Evolutionary conservation across 2,888 invertebrate genomes (phyloP).

Genomic region (Orthosia gracilis): DNA sequence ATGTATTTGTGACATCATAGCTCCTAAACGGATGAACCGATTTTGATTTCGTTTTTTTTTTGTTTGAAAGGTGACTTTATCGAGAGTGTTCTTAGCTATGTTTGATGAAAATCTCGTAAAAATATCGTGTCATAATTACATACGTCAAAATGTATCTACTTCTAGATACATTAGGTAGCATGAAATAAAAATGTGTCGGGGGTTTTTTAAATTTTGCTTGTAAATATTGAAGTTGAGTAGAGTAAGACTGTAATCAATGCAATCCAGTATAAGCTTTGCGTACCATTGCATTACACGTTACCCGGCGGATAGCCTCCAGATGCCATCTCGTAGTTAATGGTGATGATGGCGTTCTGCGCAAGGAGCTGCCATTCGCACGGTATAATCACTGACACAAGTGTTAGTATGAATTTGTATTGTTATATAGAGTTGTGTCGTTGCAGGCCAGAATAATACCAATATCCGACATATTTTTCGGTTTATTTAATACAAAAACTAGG

Average conservation of each 20-base stretch:
- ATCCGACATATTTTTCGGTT: neutral
- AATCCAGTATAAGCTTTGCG: conserved; percentile 31
- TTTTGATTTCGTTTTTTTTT: too few species aligned
- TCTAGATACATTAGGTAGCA: too few species aligned
- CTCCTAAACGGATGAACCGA: too few species aligned
- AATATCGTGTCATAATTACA: too few species aligned
- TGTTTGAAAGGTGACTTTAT: too few species aligned
- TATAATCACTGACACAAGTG: conserved; percentile 39
- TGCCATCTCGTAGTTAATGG: conserved; percentile 57
- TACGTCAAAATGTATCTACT: too few species aligned
- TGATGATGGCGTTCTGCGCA: conserved; percentile 52
- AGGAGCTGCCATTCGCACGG: conserved; percentile 56
- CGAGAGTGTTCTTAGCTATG: too few species aligned
- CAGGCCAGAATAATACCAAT: neutral
- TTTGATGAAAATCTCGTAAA: too few species aligned
- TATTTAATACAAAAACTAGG: too few species aligned
- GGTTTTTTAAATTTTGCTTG: neutral
- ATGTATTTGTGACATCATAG: too few species aligned
- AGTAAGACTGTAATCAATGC: conserved; percentile 21
- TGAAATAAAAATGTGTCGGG: too few species aligned
- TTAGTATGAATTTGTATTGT: neutral
- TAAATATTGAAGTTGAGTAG: neutral
- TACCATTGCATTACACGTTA: conserved; percentile 50
- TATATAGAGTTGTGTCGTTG: neutral
- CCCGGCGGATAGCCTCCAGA: conserved; percentile 44